Evolutionary conservation across 1,140 invertebrate genomes (phyloP).

Genomic region (Drosophila triauraria): DNA sequence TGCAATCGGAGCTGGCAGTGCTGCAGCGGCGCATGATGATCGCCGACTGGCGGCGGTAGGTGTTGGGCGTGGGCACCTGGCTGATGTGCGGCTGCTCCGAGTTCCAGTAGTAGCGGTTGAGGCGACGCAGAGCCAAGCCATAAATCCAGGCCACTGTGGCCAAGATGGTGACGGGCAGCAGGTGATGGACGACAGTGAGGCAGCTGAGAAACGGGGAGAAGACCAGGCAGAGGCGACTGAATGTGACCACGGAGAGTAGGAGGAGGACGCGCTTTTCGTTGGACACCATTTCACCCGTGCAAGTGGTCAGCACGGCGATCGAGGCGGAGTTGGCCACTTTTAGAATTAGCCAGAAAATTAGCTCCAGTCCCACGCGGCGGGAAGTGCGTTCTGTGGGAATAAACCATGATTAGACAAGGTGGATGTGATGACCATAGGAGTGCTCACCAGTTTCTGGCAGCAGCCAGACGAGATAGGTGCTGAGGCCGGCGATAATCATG

Average conservation of each 20-base stretch:
- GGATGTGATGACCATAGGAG: fast-evolving
- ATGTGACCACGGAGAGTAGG: conserved; percentile 73
- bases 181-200: conserved; percentile 64
- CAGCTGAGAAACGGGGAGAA: conserved; percentile 66
- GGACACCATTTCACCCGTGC: conserved; percentile 76
- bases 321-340: conserved; percentile 77
- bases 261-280: conserved; percentile 65
- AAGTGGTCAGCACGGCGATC: conserved; percentile 75
- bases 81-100: conserved; percentile 61
- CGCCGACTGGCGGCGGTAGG: conserved; percentile 69
- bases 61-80: conserved; percentile 73
- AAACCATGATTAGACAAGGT: background rate
- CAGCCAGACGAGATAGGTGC: conserved; percentile 74
- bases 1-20: conserved; percentile 60
- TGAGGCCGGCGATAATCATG: conserved; percentile 64
- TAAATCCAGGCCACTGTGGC: conserved; percentile 69
- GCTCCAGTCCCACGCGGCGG: conserved; percentile 64
- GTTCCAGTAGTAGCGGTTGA: conserved; percentile 79
- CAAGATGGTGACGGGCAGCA: conserved; percentile 72
- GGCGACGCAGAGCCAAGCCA: conserved; percentile 60
- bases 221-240: conserved; percentile 69
- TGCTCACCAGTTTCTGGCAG: conserved; percentile 65
- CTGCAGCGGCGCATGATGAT: conserved; percentile 59
- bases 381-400: conserved; percentile 52
- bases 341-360: conserved; percentile 73